Base-by-base conservation (phyloP, 37 sponge, comb jelly and placozoan species). In the Haliclona indistincta region DNA sequence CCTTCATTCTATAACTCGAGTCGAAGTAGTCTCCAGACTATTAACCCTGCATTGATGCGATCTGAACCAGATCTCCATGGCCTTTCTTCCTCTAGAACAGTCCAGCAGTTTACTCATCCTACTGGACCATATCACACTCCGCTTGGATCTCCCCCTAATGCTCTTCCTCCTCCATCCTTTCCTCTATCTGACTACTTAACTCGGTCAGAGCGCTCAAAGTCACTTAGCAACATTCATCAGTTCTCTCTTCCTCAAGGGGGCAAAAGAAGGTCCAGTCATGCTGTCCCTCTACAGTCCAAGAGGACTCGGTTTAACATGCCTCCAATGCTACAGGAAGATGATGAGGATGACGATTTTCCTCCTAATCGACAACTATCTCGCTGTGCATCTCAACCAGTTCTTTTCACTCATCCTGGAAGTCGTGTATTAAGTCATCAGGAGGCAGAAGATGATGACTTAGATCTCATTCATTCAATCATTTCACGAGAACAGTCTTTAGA, bases 381-480 rank as follows among this genome's bases (percentile, higher is more conserved):
- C 30, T 71, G 73, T 34, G 20, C 49, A 39, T 85, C 86, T 42
- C 79, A 65, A 6, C 78, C 86, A 6, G 67, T 49, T 45, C 38
- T 85, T n/a, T 78, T 78, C 56, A 66, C 17, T 20, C 13, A 58
- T 20, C 60, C 49, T 47, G 13, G 13, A 13, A 17, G n/a, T n/a
- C n/a, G n/a, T n/a, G 11, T 25, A 25, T 58, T 25, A 25, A n/a
- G n/a, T 58, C 11, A n/a, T 58, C 25, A n/a, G 7, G 11, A 20
- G 10, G 6, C 55, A 17, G 79, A 78, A 17, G 86, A 78, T 17
- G 86, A 85, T 33, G 86, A 85, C 36, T 68, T 85, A 0, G 86
- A 85, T 66, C 71, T 85, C 36, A 78, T 85, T 64, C 75, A 85
- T 38, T 67, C 75, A 65, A 85, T 85, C 13, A 85, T 85, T 29